Evolutionary conservation across 1,140 invertebrate genomes (phyloP), one percentile per base, ranked within the genome.

Genomic region (Riptortus pedestris): DNA sequence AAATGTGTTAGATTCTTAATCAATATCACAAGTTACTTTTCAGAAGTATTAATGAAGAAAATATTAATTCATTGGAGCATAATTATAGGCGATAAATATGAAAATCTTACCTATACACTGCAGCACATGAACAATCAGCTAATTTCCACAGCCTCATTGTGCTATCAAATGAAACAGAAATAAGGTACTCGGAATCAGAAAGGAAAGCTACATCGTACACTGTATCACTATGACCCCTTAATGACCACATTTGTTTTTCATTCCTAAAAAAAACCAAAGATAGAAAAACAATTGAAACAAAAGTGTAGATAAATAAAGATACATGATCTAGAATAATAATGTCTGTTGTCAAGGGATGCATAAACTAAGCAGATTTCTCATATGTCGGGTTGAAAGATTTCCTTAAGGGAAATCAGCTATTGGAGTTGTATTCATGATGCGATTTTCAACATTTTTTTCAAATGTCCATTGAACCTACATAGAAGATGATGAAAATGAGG

Each of bases 91-190:
- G 31, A 14, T 38, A 38, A 43, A 60, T 9, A 9, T 51, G n/a
- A 51, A 9, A n/a, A 24, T 24, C 22, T 26, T 74, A 85, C 84
- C 81, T 83, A 71, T 88, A 88, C 67, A 86, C 78, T 47, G 82
- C 79, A 12, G 80, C 82, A 73, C 85, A 87, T 11, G 80, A 79
- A 67, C 83, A 82, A 72, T 85, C 83, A 43, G 79, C 76, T 0
- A 86, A 74, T 66, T 79, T 77, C 86, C 86, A 88, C 12, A 83
- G 81, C 70, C 85, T 76, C 81, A 90, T 83, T 38, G 85, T 85
- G 62, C 78, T 80, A 73, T 92, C 90, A 72, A 86, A 84, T 28
- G 88, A 90, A 43, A 83, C 83, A 22, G 87, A 88, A 55, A 91
- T 73, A 38, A 91, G 73, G 66, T 86, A 74, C 51, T 79, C 73